phyloP scores from a whole-genome alignment of 1,140 invertebrate genomes.

The Glossosoma conforme region DNA sequence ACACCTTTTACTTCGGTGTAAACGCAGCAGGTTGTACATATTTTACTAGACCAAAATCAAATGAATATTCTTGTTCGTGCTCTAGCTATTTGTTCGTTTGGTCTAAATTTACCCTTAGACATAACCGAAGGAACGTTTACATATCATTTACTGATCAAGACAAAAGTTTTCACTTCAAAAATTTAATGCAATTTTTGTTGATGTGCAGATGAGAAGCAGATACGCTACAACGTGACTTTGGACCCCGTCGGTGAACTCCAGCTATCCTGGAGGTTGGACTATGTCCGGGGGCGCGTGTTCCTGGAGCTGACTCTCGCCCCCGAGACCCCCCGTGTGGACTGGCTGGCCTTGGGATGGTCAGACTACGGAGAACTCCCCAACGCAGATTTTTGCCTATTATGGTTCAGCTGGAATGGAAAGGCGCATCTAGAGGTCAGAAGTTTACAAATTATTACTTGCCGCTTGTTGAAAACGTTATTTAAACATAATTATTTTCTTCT shows the following conservation, averaged over 20 bases:
- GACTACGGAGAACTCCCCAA: slow-evolving; percentile 72
- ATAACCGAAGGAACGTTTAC: no score
- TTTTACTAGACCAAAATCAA: no score
- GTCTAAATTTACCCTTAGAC: no score
- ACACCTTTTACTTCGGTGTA: no score
- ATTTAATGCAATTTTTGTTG: not conserved
- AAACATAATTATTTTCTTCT: no score
- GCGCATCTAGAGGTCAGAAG: slow-evolving; percentile 62
- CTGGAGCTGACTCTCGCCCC: slow-evolving; percentile 41
- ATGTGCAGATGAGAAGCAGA: not conserved
- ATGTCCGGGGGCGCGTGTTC: slow-evolving; percentile 1
- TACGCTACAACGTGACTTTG: slow-evolving; percentile 4
- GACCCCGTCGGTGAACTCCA: slow-evolving; percentile 9
- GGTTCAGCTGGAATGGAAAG: slow-evolving; percentile 62
- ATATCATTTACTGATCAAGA: no score
- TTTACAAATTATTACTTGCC: slow-evolving; percentile 25
- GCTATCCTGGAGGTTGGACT: slow-evolving; percentile 18
- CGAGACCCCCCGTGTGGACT: slow-evolving; percentile 60
- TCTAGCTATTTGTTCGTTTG: no score
- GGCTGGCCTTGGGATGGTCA: slow-evolving; percentile 90
- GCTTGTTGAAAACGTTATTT: no score
- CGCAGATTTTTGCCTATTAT: slow-evolving; percentile 84
- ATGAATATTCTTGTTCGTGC: no score
- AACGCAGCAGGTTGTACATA: no score
- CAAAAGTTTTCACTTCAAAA: no score